Conservation (phyloP, 2,888 invertebrate genomes). For the Lydus trimaculatus region DNA sequence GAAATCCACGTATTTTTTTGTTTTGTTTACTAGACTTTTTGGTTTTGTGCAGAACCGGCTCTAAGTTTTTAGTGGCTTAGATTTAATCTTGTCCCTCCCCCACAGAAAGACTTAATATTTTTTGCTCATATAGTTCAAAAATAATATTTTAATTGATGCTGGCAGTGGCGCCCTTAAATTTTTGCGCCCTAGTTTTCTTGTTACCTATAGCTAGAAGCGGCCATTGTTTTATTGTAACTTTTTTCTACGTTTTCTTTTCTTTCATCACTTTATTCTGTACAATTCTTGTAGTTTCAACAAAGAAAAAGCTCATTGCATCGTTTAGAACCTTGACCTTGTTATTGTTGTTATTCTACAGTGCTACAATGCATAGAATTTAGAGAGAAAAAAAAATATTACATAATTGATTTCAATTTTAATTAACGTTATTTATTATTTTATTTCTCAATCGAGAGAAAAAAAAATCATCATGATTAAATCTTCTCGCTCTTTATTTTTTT, state of each 20-base stretch:
- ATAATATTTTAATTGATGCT: too few species aligned
- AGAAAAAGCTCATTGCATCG: constrained; percentile 9
- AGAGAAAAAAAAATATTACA: background rate
- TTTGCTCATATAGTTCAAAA: too few species aligned
- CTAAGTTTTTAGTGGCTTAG: too few species aligned
- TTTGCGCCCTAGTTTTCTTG: too few species aligned
- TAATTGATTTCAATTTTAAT: background rate
- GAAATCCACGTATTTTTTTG: background rate
- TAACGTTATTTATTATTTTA: background rate
- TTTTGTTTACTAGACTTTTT: too few species aligned
- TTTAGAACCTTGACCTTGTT: constrained; percentile 18
- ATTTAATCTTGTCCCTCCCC: too few species aligned
- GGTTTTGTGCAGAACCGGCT: too few species aligned
- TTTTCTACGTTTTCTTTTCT: background rate
- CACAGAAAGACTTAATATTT: too few species aligned
- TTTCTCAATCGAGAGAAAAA: background rate
- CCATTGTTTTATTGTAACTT: too few species aligned
- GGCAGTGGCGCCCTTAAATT: too few species aligned
- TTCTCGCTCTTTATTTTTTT: background rate
- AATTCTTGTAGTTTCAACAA: constrained; percentile 2
- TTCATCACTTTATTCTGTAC: background rate
- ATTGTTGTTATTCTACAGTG: background rate
- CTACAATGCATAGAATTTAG: background rate
- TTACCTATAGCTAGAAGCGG: too few species aligned
- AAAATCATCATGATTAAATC: background rate